Conservation (phyloP, 2,888 invertebrate genomes). For the Diadegma fenestrale region DNA sequence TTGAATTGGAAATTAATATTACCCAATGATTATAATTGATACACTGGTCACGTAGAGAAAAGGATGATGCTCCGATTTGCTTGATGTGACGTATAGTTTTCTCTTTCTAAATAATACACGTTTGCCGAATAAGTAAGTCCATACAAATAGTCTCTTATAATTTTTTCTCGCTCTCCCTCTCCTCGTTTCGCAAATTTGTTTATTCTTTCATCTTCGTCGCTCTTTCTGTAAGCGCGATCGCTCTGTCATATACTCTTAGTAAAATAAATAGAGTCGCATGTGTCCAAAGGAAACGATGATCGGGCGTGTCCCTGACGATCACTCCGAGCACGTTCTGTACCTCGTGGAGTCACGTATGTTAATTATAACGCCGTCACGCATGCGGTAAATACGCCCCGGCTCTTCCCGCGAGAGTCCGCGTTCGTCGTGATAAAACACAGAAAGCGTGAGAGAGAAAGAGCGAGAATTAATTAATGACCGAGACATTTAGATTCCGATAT, state of each 20-base stretch:
- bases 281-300: constrained; percentile 43
- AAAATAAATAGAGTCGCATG: not conserved
- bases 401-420: constrained; percentile 28
- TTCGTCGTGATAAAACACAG: constrained; percentile 22
- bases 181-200: not conserved
- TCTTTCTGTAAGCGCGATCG: constrained; percentile 4
- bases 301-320: constrained; percentile 61
- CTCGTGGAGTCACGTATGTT: constrained; percentile 61
- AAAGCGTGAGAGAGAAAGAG: not conserved
- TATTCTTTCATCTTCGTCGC: not conserved
- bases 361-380: constrained; percentile 62
- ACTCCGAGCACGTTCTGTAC: constrained; percentile 27
- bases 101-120: constrained; percentile 27
- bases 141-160: not conserved
- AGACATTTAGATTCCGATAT: not conserved
- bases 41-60: constrained; percentile 11
- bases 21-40: not conserved
- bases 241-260: constrained; percentile 3
- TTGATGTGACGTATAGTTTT: not conserved
- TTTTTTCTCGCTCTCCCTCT: not conserved
- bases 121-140: not conserved
- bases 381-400: constrained; percentile 30
- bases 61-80: constrained; percentile 19
- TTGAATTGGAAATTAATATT: not conserved
- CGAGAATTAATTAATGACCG: constrained; percentile 9